These are phyloP conservation scores for Conus ventricosus DNA, from an alignment of 1,140 invertebrate genomes.

Conservation along the genomic window DNA sequence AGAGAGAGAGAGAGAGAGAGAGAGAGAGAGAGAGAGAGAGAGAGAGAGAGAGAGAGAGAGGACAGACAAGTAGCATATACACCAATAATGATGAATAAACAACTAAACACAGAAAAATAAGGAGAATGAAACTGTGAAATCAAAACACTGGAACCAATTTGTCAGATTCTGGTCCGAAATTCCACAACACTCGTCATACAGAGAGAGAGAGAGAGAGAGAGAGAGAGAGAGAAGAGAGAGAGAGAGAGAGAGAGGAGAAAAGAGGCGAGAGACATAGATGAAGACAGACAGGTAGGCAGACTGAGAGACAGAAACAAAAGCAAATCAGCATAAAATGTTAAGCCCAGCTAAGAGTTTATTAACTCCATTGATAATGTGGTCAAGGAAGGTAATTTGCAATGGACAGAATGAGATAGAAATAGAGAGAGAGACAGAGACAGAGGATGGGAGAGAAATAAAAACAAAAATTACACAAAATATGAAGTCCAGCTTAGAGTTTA, in stretches of 20 bases:
- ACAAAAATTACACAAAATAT: too few species aligned
- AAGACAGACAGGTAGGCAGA: slow-evolving; percentile 11
- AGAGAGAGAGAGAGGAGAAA: slow-evolving; percentile 18
- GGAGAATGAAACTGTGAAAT: neutral
- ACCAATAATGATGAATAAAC: neutral
- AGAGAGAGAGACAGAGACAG: too few species aligned
- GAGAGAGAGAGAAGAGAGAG: slow-evolving; percentile 25
- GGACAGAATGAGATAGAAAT: neutral
- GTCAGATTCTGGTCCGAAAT: neutral
- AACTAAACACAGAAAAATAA: neutral
- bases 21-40: slow-evolving; percentile 15
- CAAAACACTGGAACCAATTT: neutral
- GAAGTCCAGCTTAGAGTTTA: too few species aligned
- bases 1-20: slow-evolving; percentile 7
- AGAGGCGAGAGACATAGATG: too few species aligned
- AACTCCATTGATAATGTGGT: neutral
- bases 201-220: slow-evolving; percentile 11
- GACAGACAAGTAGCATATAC: neutral
- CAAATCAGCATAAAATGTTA: too few species aligned
- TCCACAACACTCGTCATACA: neutral
- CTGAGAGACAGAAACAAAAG: slow-evolving; percentile 13
- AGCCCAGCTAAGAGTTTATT: neutral
- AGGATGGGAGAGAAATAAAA: too few species aligned
- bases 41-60: neutral
- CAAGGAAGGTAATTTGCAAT: too few species aligned